phyloP scores from a whole-genome alignment of 2,113 vertebrate species.

The Datnioides undecimradiatus region DNA sequence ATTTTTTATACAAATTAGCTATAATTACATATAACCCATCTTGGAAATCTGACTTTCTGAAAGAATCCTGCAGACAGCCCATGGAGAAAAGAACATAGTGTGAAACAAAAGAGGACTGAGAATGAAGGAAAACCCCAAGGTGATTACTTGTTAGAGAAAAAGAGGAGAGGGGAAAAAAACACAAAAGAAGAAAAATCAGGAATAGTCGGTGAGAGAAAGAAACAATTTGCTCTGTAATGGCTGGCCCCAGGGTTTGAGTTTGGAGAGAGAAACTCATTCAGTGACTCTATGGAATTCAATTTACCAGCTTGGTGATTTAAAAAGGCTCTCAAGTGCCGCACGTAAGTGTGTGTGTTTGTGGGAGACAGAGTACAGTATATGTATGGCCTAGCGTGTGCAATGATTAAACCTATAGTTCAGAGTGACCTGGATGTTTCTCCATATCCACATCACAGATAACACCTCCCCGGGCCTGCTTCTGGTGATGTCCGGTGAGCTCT shows the following conservation, averaged over 20 bases:
- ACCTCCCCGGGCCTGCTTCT: neutral
- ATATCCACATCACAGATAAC: neutral
- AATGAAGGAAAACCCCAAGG: constrained; percentile 21
- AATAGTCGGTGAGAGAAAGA: constrained; percentile 19
- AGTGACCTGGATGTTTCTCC: neutral
- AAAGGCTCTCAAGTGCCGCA: constrained; percentile 43
- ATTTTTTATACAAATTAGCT: too few species aligned
- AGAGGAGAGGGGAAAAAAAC: neutral
- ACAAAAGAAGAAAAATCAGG: constrained; percentile 8
- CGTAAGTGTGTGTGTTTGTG: neutral
- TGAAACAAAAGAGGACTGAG: neutral
- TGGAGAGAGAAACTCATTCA: constrained; percentile 57
- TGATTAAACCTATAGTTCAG: neutral
- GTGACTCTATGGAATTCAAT: constrained; percentile 57
- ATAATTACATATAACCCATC: neutral
- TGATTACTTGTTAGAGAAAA: constrained; percentile 34
- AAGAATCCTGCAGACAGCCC: neutral
- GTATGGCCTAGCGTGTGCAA: neutral
- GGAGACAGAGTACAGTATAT: neutral
- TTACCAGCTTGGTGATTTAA: constrained; percentile 65
- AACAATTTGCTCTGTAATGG: constrained; percentile 56
- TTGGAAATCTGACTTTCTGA: neutral
- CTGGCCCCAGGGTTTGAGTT: constrained; percentile 42
- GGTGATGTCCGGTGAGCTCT: neutral
- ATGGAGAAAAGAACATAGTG: neutral